phyloP scores from a whole-genome alignment of 2,113 vertebrate species.

The Boleophthalmus pectinirostris region DNA sequence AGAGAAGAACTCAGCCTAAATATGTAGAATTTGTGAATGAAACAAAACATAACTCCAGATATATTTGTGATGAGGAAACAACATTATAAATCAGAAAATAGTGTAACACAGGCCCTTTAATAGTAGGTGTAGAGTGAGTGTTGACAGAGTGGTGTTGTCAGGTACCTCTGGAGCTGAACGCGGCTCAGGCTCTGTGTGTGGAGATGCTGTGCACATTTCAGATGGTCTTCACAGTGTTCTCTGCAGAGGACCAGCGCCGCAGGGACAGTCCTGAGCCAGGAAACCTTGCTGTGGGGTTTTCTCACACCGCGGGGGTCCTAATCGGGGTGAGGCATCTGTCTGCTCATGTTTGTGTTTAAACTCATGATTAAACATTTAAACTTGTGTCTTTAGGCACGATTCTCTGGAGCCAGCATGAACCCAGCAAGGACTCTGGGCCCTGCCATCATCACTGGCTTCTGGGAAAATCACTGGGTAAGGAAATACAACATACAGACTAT shows the following conservation, averaged over 20 bases:
- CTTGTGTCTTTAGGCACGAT: slow-evolving; percentile 66
- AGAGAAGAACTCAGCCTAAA: no score
- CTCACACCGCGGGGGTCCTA: slow-evolving; percentile 75
- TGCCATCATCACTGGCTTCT: slow-evolving; percentile 80
- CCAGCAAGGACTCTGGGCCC: slow-evolving; percentile 80
- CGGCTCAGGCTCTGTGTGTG: slow-evolving; percentile 77
- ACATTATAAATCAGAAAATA: no score
- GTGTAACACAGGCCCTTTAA: no score
- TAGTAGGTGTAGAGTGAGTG: neutral
- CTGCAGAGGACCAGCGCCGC: slow-evolving; percentile 70
- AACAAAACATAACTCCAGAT: no score
- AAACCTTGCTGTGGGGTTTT: slow-evolving; percentile 79
- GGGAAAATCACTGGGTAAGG: slow-evolving; percentile 85
- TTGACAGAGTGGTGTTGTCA: slow-evolving; percentile 31
- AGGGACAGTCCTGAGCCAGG: slow-evolving; percentile 65
- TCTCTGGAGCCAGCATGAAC: slow-evolving; percentile 85
- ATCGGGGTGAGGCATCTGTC: slow-evolving; percentile 64
- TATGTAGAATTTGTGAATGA: no score
- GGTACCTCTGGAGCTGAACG: slow-evolving; percentile 74
- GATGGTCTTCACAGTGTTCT: slow-evolving; percentile 80
- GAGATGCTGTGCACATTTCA: slow-evolving; percentile 84
- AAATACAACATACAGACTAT: neutral
- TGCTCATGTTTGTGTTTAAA: neutral
- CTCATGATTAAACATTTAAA: neutral
- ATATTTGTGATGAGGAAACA: no score